Evolutionary conservation across 1,140 invertebrate species (phyloP).

Genomic region (Pogonognathellus flavescens): DNA sequence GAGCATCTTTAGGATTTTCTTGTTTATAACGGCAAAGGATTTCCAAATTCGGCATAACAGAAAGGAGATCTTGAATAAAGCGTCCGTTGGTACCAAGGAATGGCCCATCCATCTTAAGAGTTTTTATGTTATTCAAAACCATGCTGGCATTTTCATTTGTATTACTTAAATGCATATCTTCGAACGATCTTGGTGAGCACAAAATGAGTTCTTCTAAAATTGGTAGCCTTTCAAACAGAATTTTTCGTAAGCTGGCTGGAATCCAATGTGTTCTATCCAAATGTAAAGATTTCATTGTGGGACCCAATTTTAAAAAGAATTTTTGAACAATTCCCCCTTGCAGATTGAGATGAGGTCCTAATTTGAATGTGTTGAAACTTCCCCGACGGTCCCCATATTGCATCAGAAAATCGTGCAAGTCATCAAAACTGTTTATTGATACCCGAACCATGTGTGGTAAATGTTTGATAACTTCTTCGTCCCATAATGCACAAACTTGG

Average conservation of each 20-base stretch:
- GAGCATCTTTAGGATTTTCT: background rate
- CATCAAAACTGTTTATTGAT: slow-evolving; percentile 20
- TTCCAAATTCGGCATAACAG: slow-evolving; percentile 22
- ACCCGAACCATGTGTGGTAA: background rate
- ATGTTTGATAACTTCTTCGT: slow-evolving; percentile 7
- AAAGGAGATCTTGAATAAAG: slow-evolving; percentile 26
- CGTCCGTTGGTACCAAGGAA: background rate
- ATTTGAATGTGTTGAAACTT: background rate
- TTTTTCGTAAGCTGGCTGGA: slow-evolving; percentile 46
- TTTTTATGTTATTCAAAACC: background rate
- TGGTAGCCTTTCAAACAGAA: slow-evolving; percentile 35
- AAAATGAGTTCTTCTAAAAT: slow-evolving; percentile 35
- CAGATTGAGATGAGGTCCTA: slow-evolving; percentile 33
- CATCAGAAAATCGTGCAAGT: slow-evolving; percentile 1
- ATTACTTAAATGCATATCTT: slow-evolving; percentile 15
- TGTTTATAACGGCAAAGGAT: slow-evolving; percentile 11
- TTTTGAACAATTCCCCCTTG: slow-evolving; percentile 21
- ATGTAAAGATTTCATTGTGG: slow-evolving; percentile 19
- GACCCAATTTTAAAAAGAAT: slow-evolving; percentile 34
- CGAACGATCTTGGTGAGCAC: slow-evolving; percentile 8
- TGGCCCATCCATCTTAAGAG: background rate
- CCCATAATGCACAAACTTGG: slow-evolving; percentile 10
- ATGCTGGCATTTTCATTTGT: background rate
- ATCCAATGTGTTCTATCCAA: slow-evolving; percentile 43
- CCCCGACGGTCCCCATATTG: slow-evolving; percentile 9